phyloP scores from a whole-genome alignment of 1,140 invertebrate genomes.

The Aphidius gifuensis region DNA sequence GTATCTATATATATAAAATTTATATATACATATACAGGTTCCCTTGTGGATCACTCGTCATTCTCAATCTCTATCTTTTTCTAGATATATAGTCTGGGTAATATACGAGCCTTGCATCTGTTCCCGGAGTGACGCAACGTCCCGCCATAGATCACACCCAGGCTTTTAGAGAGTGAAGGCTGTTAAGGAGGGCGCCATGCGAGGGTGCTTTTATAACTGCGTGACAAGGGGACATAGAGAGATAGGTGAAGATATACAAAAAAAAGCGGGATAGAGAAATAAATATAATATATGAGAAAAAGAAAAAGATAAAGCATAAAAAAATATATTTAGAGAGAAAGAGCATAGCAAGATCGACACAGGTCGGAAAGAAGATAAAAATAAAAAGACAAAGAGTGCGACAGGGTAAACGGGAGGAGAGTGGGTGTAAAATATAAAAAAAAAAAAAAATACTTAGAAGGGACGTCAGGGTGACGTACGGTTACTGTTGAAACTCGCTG shows the following conservation, averaged over 20 bases:
- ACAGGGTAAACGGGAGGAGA: slow-evolving; percentile 18
- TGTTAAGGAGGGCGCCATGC: slow-evolving; percentile 32
- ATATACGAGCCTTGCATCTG: slow-evolving; percentile 57
- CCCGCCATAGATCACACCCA: slow-evolving; percentile 47
- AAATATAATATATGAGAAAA: too few relatives aligned
- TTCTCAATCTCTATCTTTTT: slow-evolving; percentile 30
- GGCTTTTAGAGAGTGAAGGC: slow-evolving; percentile 37
- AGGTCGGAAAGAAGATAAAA: slow-evolving; percentile 7
- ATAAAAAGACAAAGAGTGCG: slow-evolving; percentile 1
- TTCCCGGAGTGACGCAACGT: slow-evolving; percentile 56
- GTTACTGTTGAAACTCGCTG: slow-evolving; percentile 50
- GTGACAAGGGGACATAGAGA: slow-evolving; percentile 26
- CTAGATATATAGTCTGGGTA: slow-evolving; percentile 48
- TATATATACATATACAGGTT: too few relatives aligned
- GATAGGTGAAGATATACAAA: slow-evolving; percentile 21
- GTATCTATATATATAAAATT: not conserved
- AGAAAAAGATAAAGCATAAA: too few relatives aligned
- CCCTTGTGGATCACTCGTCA: too few relatives aligned
- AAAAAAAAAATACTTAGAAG: not conserved
- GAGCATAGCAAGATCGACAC: too few relatives aligned
- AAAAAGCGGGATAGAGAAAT: slow-evolving; percentile 9
- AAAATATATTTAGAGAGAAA: too few relatives aligned
- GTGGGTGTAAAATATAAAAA: slow-evolving; percentile 22
- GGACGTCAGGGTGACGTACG: slow-evolving; percentile 45
- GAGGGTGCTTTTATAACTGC: slow-evolving; percentile 23